phyloP scores from a whole-genome alignment of 2,888 invertebrate species.

The Aethes cnicana region DNA sequence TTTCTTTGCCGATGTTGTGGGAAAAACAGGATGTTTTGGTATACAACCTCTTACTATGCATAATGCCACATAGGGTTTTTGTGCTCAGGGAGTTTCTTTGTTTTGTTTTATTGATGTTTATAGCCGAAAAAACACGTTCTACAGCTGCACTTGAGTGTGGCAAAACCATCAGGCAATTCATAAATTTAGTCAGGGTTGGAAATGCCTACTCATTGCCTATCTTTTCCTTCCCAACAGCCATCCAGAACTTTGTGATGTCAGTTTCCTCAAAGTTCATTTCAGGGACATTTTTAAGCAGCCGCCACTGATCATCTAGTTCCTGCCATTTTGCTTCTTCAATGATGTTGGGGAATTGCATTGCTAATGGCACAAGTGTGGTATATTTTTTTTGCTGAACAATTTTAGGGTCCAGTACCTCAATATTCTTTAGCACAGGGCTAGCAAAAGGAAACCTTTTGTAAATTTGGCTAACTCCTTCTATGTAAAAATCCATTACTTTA shows the following conservation, averaged over 20 bases:
- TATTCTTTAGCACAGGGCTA: background rate
- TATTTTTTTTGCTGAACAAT: background rate
- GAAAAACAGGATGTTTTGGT: background rate
- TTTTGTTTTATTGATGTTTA: background rate
- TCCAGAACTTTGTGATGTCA: background rate
- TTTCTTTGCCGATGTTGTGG: background rate
- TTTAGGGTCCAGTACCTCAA: background rate
- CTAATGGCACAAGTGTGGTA: background rate
- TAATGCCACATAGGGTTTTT: background rate
- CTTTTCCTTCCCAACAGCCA: background rate
- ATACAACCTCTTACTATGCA: conserved; percentile 1
- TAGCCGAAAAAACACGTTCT: background rate
- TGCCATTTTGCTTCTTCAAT: background rate
- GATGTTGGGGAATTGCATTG: background rate
- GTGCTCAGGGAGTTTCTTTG: background rate
- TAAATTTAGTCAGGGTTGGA: background rate
- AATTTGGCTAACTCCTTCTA: background rate
- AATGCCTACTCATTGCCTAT: background rate
- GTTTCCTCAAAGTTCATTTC: background rate
- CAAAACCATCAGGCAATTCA: background rate
- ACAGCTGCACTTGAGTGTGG: conserved; percentile 3
- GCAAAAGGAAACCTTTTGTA: background rate
- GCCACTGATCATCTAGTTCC: background rate
- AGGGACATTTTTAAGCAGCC: background rate
- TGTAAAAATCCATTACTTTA: background rate